Evolutionary conservation across 1,140 invertebrate species (phyloP).

Genomic region (Apolygus lucorum): DNA sequence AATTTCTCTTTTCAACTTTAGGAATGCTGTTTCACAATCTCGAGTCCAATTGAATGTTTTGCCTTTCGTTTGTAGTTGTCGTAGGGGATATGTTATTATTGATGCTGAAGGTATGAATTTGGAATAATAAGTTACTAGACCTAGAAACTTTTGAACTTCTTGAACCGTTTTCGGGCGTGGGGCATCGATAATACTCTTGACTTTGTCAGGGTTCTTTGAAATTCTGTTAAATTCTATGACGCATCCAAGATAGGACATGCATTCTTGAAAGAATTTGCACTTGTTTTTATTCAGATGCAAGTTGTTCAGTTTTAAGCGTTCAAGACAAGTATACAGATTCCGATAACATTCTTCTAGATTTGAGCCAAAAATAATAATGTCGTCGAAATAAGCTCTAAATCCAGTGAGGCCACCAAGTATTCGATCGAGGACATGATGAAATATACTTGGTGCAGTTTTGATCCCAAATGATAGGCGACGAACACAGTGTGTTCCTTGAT

Average conservation of each 20-base stretch:
- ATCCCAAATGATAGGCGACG: neutral
- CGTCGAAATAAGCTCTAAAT: neutral
- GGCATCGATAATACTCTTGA: neutral
- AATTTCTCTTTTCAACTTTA: neutral
- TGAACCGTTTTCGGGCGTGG: neutral
- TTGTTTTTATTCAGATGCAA: neutral
- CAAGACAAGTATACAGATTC: neutral
- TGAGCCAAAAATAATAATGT: neutral
- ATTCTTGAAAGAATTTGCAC: neutral
- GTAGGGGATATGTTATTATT: neutral
- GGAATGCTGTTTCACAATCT: neutral
- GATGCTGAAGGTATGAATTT: neutral
- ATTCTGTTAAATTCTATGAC: neutral
- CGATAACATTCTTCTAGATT: neutral
- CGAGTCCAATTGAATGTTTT: neutral
- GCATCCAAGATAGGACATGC: neutral
- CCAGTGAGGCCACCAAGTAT: neutral
- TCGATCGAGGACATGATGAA: neutral
- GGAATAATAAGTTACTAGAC: neutral
- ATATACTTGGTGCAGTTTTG: neutral
- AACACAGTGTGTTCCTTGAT: neutral
- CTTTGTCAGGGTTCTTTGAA: neutral
- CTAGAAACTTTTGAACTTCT: neutral
- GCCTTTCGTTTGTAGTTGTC: neutral
- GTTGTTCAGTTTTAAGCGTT: neutral